Evolutionary conservation across 1,140 invertebrate species (phyloP), one percentile per base, ranked within the genome.

Genomic region (Drosophila orosa): DNA sequence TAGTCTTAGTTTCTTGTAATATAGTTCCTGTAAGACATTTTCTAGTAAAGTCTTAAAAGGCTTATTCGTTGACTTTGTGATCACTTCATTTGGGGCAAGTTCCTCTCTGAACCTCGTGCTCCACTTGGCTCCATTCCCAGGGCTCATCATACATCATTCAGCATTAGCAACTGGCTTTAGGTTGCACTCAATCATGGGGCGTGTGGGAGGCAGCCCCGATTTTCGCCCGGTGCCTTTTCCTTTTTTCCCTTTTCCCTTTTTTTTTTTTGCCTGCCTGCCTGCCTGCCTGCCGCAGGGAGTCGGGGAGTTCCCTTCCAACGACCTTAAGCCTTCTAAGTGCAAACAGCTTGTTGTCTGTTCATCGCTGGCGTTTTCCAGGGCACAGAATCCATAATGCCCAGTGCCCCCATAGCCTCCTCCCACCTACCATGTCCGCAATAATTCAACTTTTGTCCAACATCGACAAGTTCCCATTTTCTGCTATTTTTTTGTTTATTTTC

Each of bases 311-410:
- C 42, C 10, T 3, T 3, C 31, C n/a, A n/a, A n/a, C 15, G 25
- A 57, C 50, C 68, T 71, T 47, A 71, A 71, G 68, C 65, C 68
- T 24, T 71, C 39, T 48, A 71, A 71, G 68, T 71, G 68, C 68
- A 71, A 71, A 71, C 68, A 71, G 65, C 66, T 71, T 71, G 68
- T 71, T 71, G 68, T 71, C 68, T 71, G 50, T 19, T 68, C 61
- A 68, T 68, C 65, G 65, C 59, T 31, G 45, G n/a, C 59, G 33
- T 48, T 61, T 35, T 62, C 39, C 54, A 19, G 60, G 35, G 25
- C 17, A 52, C 12, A 25, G 54, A 40, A 47, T 71, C 27, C 66
- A 58, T 71, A 71, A 71, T 71, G 50, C 50, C 63, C 37, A 29
- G 61, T 24, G 13, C 15, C 19, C 25, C 35, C 8, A 10, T 25